phyloP scores from a whole-genome alignment of 53 echinoderm and acorn worm genomes.

The Luidia sarsii region DNA sequence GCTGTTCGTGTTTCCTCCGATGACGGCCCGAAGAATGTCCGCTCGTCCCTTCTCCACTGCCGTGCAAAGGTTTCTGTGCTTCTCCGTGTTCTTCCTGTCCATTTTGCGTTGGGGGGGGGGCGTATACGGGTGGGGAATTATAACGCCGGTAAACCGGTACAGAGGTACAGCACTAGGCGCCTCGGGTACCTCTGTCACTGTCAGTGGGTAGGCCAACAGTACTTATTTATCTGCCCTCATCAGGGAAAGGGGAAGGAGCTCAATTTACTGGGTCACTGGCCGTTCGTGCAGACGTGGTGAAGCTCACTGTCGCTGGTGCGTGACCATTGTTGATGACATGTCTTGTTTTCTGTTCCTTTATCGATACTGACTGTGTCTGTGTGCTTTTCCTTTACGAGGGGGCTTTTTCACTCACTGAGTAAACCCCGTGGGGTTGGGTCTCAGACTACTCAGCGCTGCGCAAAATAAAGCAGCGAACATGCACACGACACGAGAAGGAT shows the following conservation, averaged over 20 bases:
- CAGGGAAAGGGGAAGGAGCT: neutral
- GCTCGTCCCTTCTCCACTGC: conserved; percentile 91
- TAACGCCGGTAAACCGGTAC: neutral
- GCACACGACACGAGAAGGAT: too few relatives aligned
- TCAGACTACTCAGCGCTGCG: too few relatives aligned
- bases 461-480: too few relatives aligned
- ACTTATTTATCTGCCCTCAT: neutral
- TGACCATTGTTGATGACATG: too few relatives aligned
- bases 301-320: too few relatives aligned
- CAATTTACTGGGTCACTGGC: neutral
- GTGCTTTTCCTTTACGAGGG: too few relatives aligned
- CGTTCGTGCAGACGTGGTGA: too few relatives aligned
- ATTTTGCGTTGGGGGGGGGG: too few relatives aligned
- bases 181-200: neutral
- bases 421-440: too few relatives aligned
- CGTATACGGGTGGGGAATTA: neutral
- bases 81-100: conserved; percentile 7
- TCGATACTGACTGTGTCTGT: too few relatives aligned
- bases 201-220: neutral
- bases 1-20: conserved; percentile 35
- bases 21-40: conserved; percentile 71
- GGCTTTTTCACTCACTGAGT: too few relatives aligned
- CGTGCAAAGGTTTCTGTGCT: conserved; percentile 49
- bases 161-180: neutral
- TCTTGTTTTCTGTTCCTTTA: too few relatives aligned